Conservation (phyloP, 2,113 vertebrate species). For the Microcebus ravelobensis region DNA sequence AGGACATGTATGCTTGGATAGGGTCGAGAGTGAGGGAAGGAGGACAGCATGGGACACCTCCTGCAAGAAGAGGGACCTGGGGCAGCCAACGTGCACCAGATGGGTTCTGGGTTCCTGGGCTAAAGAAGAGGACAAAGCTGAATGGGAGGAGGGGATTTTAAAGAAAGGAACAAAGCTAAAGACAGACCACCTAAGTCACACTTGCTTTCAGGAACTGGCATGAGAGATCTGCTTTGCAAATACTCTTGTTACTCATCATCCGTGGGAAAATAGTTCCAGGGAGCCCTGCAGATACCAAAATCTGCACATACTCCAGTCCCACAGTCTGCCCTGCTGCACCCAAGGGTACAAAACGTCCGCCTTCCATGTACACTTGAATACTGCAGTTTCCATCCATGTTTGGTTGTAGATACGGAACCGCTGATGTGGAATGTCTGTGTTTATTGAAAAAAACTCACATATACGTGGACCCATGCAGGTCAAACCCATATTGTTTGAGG, state of each 20-base stretch:
- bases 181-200: neutral
- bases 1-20: neutral
- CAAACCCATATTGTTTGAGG: neutral
- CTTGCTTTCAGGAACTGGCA: neutral
- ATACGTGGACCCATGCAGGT: neutral
- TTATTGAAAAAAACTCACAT: no score
- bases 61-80: neutral
- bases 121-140: neutral
- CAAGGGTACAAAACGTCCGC: no score
- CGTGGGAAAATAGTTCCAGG: no score
- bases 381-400: neutral
- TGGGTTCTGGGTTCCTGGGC: neutral
- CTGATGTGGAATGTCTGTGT: no score
- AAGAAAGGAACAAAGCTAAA: conserved; percentile 13
- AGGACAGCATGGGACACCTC: neutral
- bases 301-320: no score
- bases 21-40: neutral
- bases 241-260: neutral
- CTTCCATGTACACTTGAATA: no score
- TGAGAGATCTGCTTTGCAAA: neutral
- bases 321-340: no score
- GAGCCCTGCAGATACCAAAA: no score
- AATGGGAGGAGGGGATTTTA: neutral
- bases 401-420: neutral
- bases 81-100: neutral